These are phyloP conservation scores for Porites lobata DNA, from an alignment of 92 coral and sea anemone genomes.

Conservation along the genomic window DNA sequence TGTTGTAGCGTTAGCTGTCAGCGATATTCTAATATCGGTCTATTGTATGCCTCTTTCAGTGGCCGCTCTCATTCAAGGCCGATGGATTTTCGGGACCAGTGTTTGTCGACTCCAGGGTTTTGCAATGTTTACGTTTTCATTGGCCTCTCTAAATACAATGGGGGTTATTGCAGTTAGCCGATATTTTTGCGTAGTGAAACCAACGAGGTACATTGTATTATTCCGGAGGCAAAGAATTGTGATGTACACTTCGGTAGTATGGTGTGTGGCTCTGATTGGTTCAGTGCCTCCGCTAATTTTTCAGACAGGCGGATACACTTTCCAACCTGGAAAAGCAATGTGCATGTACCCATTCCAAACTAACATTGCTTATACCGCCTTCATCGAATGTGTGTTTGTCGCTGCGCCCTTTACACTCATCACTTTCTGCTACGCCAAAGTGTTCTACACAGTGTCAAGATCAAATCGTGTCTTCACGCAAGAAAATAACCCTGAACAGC, in stretches of 20 bases:
- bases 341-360: conserved; percentile 74
- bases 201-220: conserved; percentile 36
- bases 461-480: conserved; percentile 65
- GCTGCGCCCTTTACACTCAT: conserved; percentile 58
- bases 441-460: conserved; percentile 54
- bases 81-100: conserved; percentile 26
- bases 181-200: conserved; percentile 63
- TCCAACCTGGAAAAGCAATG: conserved; percentile 81
- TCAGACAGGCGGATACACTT: conserved; percentile 46
- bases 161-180: conserved; percentile 70
- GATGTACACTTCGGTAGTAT: conserved; percentile 18
- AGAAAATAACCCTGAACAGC: conserved; percentile 28
- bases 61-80: conserved; percentile 50
- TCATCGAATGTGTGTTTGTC: conserved; percentile 59
- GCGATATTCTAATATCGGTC: conserved; percentile 69
- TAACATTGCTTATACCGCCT: conserved; percentile 63
- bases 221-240: conserved; percentile 56
- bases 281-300: conserved; percentile 70
- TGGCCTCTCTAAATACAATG: conserved; percentile 72
- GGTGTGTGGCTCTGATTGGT: conserved; percentile 59
- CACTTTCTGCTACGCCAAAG: conserved; percentile 55
- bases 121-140: conserved; percentile 53
- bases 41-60: conserved; percentile 73
- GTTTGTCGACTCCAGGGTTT: conserved; percentile 72
- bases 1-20: conserved; percentile 68